These are phyloP conservation scores for Coelopa pilipes DNA, from an alignment of 2,888 invertebrate species.

Conservation along the genomic window DNA sequence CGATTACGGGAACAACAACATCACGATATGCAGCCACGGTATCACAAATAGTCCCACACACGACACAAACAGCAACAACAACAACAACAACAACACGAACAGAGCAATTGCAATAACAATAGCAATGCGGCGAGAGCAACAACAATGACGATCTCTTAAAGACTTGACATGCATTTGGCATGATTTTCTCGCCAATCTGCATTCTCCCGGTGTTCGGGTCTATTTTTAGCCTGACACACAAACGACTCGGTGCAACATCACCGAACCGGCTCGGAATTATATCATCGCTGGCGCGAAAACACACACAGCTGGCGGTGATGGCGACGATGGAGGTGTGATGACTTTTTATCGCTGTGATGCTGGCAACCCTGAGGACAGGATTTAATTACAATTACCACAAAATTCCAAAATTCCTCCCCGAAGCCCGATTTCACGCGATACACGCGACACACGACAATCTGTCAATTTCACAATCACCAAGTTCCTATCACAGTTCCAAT, in stretches of 20 bases:
- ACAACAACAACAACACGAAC: background rate
- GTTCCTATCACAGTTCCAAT: too few species aligned
- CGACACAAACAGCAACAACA: background rate
- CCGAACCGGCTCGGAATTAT: background rate
- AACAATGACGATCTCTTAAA: background rate
- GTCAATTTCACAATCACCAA: too few species aligned
- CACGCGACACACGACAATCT: too few species aligned
- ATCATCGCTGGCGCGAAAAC: background rate
- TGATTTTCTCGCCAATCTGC: background rate
- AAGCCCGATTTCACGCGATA: too few species aligned
- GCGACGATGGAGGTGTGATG: background rate
- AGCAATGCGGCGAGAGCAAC: background rate
- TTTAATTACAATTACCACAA: too few species aligned
- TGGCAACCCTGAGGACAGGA: too few species aligned
- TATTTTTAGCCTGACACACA: slow-evolving; percentile 23
- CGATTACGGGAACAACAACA: too few species aligned
- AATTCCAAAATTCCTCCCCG: too few species aligned
- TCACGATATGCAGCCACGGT: too few species aligned
- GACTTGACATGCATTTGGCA: slow-evolving; percentile 24
- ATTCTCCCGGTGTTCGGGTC: background rate
- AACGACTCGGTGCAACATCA: background rate
- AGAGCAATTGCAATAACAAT: background rate
- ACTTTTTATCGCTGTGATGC: background rate
- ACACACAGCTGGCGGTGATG: too few species aligned
- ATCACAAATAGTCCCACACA: too few species aligned